Percentiles rank a stretch among this genome's conserved stretches.
Conservation (phyloP, 2,797 vertebrate species). For the Poecilia wingei region DNA sequence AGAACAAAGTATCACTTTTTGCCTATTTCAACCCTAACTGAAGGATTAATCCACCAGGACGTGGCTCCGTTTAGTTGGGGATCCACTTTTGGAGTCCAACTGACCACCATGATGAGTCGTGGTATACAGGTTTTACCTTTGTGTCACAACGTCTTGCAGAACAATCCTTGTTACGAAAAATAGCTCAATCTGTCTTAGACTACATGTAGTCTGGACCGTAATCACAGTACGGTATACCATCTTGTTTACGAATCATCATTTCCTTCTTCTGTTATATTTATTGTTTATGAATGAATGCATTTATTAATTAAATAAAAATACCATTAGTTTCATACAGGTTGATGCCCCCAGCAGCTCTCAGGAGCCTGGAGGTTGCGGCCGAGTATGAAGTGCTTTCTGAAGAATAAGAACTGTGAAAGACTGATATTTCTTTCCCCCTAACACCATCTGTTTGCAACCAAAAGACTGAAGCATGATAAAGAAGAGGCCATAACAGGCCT, state of each 20-base stretch:
- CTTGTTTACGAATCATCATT: neutral
- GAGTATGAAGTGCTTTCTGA: constrained; percentile 41
- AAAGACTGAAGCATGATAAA: constrained; percentile 62
- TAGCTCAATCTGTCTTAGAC: neutral
- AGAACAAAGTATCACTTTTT: neutral
- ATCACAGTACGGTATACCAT: neutral
- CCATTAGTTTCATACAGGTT: constrained; percentile 8
- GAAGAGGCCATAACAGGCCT: constrained; percentile 72
- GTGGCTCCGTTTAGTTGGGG: neutral
- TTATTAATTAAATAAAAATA: neutral
- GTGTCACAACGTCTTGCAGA: neutral
- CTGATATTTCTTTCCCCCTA: constrained; percentile 69
- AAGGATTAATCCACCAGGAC: neutral
- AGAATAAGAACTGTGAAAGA: constrained; percentile 71
- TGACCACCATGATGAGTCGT: neutral
- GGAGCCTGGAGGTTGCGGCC: constrained; percentile 35
- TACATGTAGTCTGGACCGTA: neutral
- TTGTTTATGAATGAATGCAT: neutral
- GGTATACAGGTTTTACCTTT: neutral
- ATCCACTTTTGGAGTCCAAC: neutral
- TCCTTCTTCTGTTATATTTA: neutral
- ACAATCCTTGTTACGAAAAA: neutral
- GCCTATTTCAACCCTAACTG: neutral
- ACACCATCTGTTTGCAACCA: constrained; percentile 81
- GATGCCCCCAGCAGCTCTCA: constrained; percentile 40